Evolutionary conservation across 2,797 vertebrate genomes (phyloP).

Genomic region (Onychomys torridus): DNA sequence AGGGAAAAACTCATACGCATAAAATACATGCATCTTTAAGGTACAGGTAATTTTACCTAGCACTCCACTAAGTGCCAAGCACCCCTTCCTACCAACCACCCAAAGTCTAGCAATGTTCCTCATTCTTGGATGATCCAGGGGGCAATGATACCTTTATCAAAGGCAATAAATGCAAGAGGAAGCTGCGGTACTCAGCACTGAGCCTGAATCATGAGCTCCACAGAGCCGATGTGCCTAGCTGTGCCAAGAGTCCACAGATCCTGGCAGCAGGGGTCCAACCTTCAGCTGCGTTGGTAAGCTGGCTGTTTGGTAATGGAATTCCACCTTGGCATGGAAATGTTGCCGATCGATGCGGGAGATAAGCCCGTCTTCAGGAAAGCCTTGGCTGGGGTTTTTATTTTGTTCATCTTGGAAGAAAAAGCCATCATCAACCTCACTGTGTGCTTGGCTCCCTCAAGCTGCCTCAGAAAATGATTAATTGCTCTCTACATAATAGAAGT

Average conservation of each 20-base stretch:
- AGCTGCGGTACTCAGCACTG: background rate
- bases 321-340: constrained; percentile 21
- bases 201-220: constrained; percentile 43
- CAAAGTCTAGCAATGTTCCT: constrained; percentile 18
- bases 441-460: background rate
- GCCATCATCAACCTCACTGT: constrained; percentile 59
- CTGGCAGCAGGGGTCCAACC: background rate
- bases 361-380: constrained; percentile 38
- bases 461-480: constrained; percentile 81
- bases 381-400: constrained; percentile 59
- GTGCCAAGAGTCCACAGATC: constrained; percentile 39
- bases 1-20: too few relatives aligned
- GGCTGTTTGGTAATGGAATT: constrained; percentile 49
- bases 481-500: constrained; percentile 77
- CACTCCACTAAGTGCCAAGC: background rate
- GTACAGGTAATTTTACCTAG: background rate
- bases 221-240: constrained; percentile 27
- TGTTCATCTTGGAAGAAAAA: constrained; percentile 74
- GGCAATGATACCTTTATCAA: constrained; percentile 38
- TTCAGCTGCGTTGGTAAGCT: background rate
- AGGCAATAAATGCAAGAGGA: background rate
- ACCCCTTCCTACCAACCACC: background rate
- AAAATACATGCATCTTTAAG: background rate
- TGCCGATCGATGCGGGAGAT: constrained; percentile 16
- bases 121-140: constrained; percentile 24